Percentiles rank a stretch among this genome's conserved stretches.
Evolutionary conservation across 2,888 invertebrate genomes (phyloP).

Genomic region (Portevinia maculata): DNA sequence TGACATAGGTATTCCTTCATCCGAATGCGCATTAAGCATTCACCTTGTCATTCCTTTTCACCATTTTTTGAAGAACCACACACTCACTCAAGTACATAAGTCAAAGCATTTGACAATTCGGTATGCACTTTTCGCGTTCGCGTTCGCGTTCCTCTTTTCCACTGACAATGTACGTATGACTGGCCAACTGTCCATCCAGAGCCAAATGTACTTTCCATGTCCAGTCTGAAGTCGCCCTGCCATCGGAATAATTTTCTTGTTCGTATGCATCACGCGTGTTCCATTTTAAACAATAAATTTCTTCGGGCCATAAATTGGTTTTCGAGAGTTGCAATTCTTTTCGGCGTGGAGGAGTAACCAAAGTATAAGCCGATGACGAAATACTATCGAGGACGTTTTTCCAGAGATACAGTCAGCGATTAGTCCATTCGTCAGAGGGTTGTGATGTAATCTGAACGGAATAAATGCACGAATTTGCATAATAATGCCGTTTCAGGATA

Average conservation of each 20-base stretch:
- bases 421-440: slow-evolving; percentile 54
- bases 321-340: slow-evolving; percentile 35
- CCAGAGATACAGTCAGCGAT: slow-evolving; percentile 53
- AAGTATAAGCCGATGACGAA: slow-evolving; percentile 32
- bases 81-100: slow-evolving; percentile 51
- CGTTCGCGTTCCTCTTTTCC: not conserved
- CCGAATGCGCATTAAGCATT: slow-evolving; percentile 48
- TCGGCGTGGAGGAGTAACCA: slow-evolving; percentile 3
- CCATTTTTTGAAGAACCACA: not conserved
- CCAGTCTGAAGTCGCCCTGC: slow-evolving; percentile 2
- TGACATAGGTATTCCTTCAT: slow-evolving; percentile 65
- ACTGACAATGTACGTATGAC: not conserved
- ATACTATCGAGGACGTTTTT: slow-evolving; percentile 20
- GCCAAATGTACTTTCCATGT: slow-evolving; percentile 23
- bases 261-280: slow-evolving; percentile 61
- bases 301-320: slow-evolving; percentile 59
- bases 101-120: slow-evolving; percentile 69
- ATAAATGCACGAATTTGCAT: slow-evolving; percentile 40
- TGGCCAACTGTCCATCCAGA: slow-evolving; percentile 33
- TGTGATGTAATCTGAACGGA: slow-evolving; percentile 6
- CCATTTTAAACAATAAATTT: slow-evolving; percentile 68
- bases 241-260: slow-evolving; percentile 43
- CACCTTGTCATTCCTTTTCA: slow-evolving; percentile 11
- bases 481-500: slow-evolving; percentile 64
- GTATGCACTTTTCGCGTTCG: slow-evolving; percentile 48